Conservation (phyloP, 1,140 invertebrate species). For the Pogonus chalceus region DNA sequence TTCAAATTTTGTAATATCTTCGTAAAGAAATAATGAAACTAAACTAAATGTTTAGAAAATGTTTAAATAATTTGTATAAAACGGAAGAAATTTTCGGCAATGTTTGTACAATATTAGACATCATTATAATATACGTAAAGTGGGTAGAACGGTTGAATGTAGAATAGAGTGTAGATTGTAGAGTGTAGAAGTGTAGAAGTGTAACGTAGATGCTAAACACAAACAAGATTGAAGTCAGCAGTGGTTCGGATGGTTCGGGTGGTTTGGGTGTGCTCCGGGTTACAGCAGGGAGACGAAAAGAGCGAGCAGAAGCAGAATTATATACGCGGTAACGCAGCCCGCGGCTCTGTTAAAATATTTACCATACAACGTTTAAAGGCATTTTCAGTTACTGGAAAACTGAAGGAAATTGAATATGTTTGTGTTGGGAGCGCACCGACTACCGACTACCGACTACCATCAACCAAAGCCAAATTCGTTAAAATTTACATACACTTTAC, state of each 20-base stretch:
- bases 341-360: constrained; percentile 3
- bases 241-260: too few relatives aligned
- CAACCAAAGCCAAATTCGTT: too few relatives aligned
- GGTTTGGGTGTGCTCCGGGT: not conserved
- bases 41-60: constrained; percentile 23
- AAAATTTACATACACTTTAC: too few relatives aligned
- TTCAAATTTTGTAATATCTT: too few relatives aligned
- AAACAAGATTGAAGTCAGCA: not conserved
- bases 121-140: not conserved
- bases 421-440: not conserved
- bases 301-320: not conserved
- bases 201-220: not conserved
- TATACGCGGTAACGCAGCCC: not conserved
- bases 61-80: constrained; percentile 20
- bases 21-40: too few relatives aligned
- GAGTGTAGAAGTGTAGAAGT: too few relatives aligned
- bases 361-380: not conserved
- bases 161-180: not conserved
- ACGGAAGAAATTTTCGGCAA: not conserved
- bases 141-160: not conserved
- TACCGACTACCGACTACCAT: too few relatives aligned
- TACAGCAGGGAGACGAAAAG: not conserved
- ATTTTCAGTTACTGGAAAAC: constrained; percentile 3
- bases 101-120: not conserved
- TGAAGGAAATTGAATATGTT: constrained; percentile 3